phyloP scores from a whole-genome alignment of 2,113 vertebrate genomes.

The Chionodraco myersi region DNA sequence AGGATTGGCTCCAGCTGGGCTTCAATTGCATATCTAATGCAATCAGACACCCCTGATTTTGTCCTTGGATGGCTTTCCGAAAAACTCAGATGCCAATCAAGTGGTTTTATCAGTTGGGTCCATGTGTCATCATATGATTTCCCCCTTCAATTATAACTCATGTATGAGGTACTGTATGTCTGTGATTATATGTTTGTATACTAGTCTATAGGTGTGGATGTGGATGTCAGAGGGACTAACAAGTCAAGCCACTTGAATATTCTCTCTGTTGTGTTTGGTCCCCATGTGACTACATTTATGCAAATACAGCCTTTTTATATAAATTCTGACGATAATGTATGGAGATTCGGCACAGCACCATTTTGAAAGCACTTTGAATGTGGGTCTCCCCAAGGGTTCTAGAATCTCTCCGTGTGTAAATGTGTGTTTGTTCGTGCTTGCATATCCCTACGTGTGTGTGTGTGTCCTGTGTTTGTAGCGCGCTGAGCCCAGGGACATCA shows the following conservation, averaged over 20 bases:
- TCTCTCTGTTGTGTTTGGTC: conserved; percentile 62
- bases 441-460: conserved; percentile 36
- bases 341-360: conserved; percentile 71
- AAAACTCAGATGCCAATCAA: conserved; percentile 46
- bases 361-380: conserved; percentile 80
- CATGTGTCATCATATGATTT: background rate
- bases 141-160: background rate
- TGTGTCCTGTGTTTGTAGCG: conserved; percentile 69
- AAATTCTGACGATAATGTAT: conserved; percentile 77
- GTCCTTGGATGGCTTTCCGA: conserved; percentile 45
- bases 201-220: background rate
- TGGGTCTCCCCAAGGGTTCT: conserved; percentile 67
- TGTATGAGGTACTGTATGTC: background rate
- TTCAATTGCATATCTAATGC: conserved; percentile 73
- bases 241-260: conserved; percentile 61
- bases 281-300: conserved; percentile 73
- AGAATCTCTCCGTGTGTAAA: conserved; percentile 67
- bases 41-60: conserved; percentile 68
- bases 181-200: conserved; percentile 1
- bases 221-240: conserved; percentile 32
- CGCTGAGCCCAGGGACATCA: conserved; percentile 79
- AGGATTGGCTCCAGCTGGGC: conserved; percentile 67
- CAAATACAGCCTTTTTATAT: conserved; percentile 77
- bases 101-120: background rate
- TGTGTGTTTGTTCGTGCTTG: conserved; percentile 66